Percentiles rank a stretch among this genome's conserved stretches.
Evolutionary conservation across 2,113 vertebrate species (phyloP).

Genomic region (Accipiter cooperii): DNA sequence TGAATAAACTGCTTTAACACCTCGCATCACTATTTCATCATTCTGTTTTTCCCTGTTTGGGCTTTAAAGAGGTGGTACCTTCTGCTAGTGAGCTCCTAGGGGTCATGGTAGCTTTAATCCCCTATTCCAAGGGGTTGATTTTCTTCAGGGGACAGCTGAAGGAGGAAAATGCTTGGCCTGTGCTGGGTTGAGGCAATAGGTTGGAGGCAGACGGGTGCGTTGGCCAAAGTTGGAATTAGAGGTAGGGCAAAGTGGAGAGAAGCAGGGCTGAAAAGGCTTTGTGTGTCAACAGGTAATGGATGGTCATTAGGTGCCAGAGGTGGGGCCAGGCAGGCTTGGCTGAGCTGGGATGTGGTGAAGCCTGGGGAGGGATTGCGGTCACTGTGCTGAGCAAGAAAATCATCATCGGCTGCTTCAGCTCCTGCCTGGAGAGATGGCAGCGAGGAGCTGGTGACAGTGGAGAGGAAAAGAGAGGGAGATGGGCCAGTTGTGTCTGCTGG

Average conservation of each 20-base stretch:
- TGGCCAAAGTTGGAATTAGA: background rate
- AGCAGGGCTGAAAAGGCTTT: background rate
- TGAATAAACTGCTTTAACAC: background rate
- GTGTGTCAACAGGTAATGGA: conserved; percentile 12
- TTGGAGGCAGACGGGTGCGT: background rate
- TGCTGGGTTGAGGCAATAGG: background rate
- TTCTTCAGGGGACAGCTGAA: background rate
- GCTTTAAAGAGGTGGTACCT: background rate
- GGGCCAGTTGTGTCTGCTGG: accelerated
- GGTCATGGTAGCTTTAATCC: background rate
- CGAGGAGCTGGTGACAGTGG: accelerated
- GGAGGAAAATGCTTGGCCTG: background rate
- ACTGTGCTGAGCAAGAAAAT: background rate
- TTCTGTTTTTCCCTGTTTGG: background rate
- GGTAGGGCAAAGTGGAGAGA: background rate
- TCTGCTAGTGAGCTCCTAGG: background rate
- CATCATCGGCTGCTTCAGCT: background rate
- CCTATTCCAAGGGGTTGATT: accelerated
- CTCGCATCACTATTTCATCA: background rate
- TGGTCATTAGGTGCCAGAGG: background rate
- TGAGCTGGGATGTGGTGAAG: background rate
- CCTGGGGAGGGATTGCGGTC: background rate
- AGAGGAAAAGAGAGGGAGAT: background rate
- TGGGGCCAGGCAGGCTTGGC: background rate
- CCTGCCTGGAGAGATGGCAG: background rate